phyloP scores from a whole-genome alignment of 2,888 invertebrate species.

The Actias luna region DNA sequence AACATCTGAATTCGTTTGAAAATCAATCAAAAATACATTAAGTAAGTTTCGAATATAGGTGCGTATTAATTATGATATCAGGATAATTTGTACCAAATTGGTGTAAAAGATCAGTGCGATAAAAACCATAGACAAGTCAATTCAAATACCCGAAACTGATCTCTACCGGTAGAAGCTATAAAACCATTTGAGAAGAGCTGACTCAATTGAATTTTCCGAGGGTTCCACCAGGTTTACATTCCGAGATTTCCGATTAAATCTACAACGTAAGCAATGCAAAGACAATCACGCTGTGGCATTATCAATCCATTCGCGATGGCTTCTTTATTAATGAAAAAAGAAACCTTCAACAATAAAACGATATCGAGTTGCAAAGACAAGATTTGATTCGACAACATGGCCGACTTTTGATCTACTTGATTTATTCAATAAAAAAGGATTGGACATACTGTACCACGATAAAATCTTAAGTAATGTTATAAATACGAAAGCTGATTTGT shows the following conservation, averaged over 20 bases:
- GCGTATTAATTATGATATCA: too few relatives aligned
- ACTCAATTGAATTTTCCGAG: neutral
- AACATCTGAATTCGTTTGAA: too few relatives aligned
- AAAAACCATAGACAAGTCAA: neutral
- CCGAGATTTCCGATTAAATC: slow-evolving; percentile 12
- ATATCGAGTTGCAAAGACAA: neutral
- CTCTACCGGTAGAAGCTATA: neutral
- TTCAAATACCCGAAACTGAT: neutral
- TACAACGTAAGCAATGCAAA: slow-evolving; percentile 15
- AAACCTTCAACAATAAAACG: too few relatives aligned
- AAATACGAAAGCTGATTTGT: too few relatives aligned
- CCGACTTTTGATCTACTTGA: too few relatives aligned
- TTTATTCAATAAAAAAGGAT: too few relatives aligned
- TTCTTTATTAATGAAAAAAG: too few relatives aligned
- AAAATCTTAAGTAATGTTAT: too few relatives aligned
- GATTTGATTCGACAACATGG: neutral
- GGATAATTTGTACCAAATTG: too few relatives aligned
- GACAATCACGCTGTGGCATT: slow-evolving; percentile 6
- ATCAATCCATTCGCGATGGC: neutral
- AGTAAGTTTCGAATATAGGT: too few relatives aligned
- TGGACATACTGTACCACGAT: too few relatives aligned
- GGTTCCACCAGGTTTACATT: slow-evolving; percentile 12
- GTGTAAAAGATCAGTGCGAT: neutral
- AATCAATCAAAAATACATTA: too few relatives aligned
- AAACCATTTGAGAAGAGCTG: slow-evolving; percentile 7